These are phyloP conservation scores for Conops quadrifasciatus DNA, from an alignment of 2,888 invertebrate species.

Conservation along the genomic window DNA sequence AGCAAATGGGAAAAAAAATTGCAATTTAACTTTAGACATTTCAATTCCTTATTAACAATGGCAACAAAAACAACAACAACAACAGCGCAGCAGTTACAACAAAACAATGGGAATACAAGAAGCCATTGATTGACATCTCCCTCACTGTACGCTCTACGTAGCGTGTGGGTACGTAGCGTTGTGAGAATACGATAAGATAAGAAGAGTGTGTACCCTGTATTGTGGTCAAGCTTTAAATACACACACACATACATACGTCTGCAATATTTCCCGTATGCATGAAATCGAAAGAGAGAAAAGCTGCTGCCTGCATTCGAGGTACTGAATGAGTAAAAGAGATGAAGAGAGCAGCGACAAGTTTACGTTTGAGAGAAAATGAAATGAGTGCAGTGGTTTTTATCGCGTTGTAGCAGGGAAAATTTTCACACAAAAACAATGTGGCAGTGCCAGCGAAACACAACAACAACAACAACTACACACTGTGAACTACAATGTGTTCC, in stretches of 20 bases:
- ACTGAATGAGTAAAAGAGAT: conserved; percentile 1
- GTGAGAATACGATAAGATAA: neutral
- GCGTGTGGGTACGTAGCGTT: neutral
- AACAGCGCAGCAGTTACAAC: neutral
- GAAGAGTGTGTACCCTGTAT: neutral
- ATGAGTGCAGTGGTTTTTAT: conserved; percentile 9
- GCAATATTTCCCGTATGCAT: conserved; percentile 6
- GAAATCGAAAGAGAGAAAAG: conserved; percentile 31
- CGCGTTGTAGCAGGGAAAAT: conserved; percentile 18
- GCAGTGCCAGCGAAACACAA: neutral
- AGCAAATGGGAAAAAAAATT: neutral
- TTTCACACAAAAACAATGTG: too few relatives aligned
- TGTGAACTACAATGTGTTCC: conserved; percentile 12
- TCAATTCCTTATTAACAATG: conserved; percentile 22
- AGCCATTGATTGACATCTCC: conserved; percentile 18
- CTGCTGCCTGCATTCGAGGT: neutral
- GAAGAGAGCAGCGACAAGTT: neutral
- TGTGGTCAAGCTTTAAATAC: neutral
- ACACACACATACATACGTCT: conserved; percentile 13
- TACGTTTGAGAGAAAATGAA: too few relatives aligned
- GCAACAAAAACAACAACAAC: conserved; percentile 1
- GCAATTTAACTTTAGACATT: conserved; percentile 33
- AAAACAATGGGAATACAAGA: too few relatives aligned
- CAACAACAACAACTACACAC: conserved; percentile 19
- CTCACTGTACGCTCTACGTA: neutral